Evolutionary conservation across 1,140 invertebrate species (phyloP).

Genomic region (Phymorhynchus buccinoides): DNA sequence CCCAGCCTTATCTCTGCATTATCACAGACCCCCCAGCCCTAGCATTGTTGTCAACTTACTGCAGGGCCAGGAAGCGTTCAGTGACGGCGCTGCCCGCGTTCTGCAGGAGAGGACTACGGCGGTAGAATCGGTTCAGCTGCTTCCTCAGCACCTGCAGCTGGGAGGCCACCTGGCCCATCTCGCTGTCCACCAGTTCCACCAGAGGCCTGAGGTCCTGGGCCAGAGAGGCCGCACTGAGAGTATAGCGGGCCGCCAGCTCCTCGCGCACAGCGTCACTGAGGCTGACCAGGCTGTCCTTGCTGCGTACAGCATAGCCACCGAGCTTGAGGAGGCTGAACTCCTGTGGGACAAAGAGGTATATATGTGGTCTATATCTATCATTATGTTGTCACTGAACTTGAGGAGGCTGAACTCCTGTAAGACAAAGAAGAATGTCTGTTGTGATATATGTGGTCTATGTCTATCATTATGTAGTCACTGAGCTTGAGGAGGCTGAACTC

Average conservation of each 20-base stretch:
- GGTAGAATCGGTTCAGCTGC: slow-evolving; percentile 52
- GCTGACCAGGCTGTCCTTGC: neutral
- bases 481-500: too few relatives aligned
- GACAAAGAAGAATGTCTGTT: too few relatives aligned
- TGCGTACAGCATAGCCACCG: neutral
- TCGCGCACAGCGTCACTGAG: slow-evolving; percentile 22
- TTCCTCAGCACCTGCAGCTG: slow-evolving; percentile 44
- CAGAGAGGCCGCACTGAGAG: neutral
- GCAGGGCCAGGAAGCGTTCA: neutral
- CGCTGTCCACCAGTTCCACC: slow-evolving; percentile 20
- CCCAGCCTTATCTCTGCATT: too few relatives aligned
- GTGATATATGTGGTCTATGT: too few relatives aligned
- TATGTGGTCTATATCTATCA: too few relatives aligned
- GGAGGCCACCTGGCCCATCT: slow-evolving; percentile 38
- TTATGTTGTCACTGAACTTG: too few relatives aligned
- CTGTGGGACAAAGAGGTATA: neutral
- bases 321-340: neutral
- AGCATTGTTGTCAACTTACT: neutral
- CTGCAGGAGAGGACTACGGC: slow-evolving; percentile 56
- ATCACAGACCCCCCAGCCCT: too few relatives aligned
- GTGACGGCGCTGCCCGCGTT: slow-evolving; percentile 46
- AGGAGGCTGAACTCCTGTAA: too few relatives aligned
- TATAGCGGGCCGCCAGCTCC: slow-evolving; percentile 33
- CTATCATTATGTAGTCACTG: too few relatives aligned
- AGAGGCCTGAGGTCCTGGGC: slow-evolving; percentile 31